Evolutionary conservation across 2,888 invertebrate genomes (phyloP).

Genomic region (Onchidella celtica): DNA sequence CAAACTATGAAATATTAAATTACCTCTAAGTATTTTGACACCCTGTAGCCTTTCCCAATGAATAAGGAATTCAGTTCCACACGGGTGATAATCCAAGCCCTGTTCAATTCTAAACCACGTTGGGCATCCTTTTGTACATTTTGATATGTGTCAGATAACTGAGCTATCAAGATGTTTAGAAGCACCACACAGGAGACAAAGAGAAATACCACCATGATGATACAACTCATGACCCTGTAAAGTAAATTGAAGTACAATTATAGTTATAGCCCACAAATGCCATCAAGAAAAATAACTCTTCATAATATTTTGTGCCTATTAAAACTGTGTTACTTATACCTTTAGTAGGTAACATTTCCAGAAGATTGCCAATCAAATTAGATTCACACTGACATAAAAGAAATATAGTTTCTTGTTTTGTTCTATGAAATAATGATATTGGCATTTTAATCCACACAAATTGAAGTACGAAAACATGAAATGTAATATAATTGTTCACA

Average conservation of each 20-base stretch:
- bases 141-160: slow-evolving; percentile 75
- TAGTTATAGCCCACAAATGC: neutral
- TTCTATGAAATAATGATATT: no score
- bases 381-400: no score
- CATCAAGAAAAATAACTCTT: neutral
- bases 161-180: slow-evolving; percentile 74
- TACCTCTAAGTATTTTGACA: slow-evolving; percentile 55
- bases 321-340: no score
- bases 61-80: slow-evolving; percentile 71
- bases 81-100: slow-evolving; percentile 73
- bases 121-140: slow-evolving; percentile 73
- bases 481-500: no score
- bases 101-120: slow-evolving; percentile 70
- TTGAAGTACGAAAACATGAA: no score
- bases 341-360: no score
- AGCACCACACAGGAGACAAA: slow-evolving; percentile 71
- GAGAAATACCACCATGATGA: slow-evolving; percentile 71
- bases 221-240: slow-evolving; percentile 66
- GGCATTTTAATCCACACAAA: no score
- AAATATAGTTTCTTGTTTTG: no score
- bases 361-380: no score
- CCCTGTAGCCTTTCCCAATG: slow-evolving; percentile 62
- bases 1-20: neutral
- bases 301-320: no score
- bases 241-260: neutral